These are phyloP conservation scores for Sebastes paucispinis DNA, from an alignment of 2,797 vertebrate genomes.

Conservation along the genomic window DNA sequence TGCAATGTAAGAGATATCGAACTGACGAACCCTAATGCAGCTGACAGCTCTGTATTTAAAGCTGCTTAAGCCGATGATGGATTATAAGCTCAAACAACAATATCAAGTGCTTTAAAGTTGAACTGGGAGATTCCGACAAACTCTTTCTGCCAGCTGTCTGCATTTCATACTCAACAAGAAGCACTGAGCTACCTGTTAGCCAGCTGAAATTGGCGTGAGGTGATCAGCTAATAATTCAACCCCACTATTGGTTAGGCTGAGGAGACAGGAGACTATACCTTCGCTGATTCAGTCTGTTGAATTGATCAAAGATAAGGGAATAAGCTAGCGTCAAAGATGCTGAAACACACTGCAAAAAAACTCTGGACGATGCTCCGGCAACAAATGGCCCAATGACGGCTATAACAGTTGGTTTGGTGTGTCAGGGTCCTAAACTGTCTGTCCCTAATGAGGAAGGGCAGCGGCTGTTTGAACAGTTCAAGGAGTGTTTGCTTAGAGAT, in stretches of 20 bases:
- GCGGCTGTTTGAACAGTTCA: slow-evolving; percentile 1
- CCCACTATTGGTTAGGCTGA: neutral
- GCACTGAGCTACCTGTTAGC: neutral
- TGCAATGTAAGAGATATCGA: neutral
- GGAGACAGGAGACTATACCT: neutral
- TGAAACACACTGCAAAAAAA: slow-evolving; percentile 11
- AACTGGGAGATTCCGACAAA: neutral
- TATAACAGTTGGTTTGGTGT: slow-evolving; percentile 3
- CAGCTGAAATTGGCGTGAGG: neutral
- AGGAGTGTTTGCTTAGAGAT: slow-evolving; percentile 6
- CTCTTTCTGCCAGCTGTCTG: neutral
- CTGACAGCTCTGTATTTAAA: neutral
- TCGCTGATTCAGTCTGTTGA: slow-evolving; percentile 2
- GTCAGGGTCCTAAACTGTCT: slow-evolving; percentile 1
- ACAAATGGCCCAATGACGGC: neutral
- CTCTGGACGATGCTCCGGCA: neutral
- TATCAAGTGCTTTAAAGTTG: neutral
- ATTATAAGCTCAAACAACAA: neutral
- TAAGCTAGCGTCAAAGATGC: slow-evolving; percentile 7
- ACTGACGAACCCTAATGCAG: neutral
- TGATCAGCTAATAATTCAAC: neutral
- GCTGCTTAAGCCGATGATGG: neutral
- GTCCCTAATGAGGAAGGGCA: neutral
- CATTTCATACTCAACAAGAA: neutral
- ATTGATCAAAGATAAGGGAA: slow-evolving; percentile 15